Evolutionary conservation across 2,113 vertebrate genomes (phyloP).

Genomic region (Lepisosteus oculatus): DNA sequence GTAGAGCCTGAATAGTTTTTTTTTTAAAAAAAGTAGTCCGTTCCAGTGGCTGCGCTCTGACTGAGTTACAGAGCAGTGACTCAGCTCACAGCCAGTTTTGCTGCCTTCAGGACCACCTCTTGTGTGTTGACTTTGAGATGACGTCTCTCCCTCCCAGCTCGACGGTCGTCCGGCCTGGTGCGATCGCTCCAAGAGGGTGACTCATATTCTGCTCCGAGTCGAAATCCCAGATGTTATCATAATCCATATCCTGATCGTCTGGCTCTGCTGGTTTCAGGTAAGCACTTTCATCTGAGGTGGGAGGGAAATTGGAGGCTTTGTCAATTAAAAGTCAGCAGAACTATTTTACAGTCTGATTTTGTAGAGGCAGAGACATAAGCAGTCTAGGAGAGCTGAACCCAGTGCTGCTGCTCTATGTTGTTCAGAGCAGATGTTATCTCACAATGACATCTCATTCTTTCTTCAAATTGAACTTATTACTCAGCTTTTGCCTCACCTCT

Average conservation of each 20-base stretch:
- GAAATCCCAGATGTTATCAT: slow-evolving; percentile 77
- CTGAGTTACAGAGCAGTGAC: too few species aligned
- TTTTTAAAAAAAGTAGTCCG: too few species aligned
- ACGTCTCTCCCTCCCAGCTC: slow-evolving; percentile 56
- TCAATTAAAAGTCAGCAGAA: neutral
- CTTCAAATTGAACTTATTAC: too few species aligned
- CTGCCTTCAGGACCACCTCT: slow-evolving; percentile 70
- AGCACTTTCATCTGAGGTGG: slow-evolving; percentile 52
- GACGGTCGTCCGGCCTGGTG: slow-evolving; percentile 62
- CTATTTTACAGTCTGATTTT: too few species aligned
- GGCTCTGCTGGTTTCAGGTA: slow-evolving; percentile 64
- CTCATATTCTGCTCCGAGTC: slow-evolving; percentile 57
- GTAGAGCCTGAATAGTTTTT: too few species aligned
- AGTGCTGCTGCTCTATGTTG: too few species aligned
- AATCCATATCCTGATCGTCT: slow-evolving; percentile 74
- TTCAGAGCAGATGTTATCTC: too few species aligned
- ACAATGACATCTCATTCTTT: too few species aligned
- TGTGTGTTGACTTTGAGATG: slow-evolving; percentile 56
- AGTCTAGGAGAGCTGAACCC: too few species aligned
- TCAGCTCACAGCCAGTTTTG: slow-evolving; percentile 40
- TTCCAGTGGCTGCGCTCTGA: too few species aligned
- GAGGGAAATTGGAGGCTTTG: slow-evolving; percentile 21
- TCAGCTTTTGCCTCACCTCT: too few species aligned
- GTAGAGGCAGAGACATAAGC: too few species aligned
- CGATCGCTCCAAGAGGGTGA: slow-evolving; percentile 61